Conservation (phyloP, 2,113 vertebrate genomes). For the Ammospiza caudacuta region DNA sequence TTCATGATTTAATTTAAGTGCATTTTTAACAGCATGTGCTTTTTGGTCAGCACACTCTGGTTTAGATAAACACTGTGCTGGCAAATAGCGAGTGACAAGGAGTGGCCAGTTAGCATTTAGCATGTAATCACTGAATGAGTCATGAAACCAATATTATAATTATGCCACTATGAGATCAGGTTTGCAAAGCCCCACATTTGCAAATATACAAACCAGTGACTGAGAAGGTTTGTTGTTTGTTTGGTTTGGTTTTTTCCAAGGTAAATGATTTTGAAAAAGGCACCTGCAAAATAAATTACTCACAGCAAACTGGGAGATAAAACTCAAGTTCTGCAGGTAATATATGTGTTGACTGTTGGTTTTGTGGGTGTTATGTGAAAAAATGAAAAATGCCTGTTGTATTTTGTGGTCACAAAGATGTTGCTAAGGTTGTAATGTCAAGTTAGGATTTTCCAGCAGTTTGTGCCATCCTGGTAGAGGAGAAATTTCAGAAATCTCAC, state of each 20-base stretch:
- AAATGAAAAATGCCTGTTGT: neutral
- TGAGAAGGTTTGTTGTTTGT: neutral
- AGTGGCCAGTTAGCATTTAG: constrained; percentile 44
- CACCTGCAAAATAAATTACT: neutral
- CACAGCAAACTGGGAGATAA: neutral
- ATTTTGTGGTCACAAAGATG: neutral
- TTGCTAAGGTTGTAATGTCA: neutral
- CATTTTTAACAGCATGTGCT: constrained; percentile 18
- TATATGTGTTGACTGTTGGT: neutral
- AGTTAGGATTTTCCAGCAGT: neutral
- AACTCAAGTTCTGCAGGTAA: neutral
- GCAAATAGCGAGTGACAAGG: constrained; percentile 59
- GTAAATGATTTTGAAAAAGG: neutral
- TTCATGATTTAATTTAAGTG: neutral
- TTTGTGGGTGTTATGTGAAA: neutral
- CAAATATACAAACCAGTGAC: neutral
- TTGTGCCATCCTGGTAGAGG: neutral
- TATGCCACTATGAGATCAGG: constrained; percentile 42
- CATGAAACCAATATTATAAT: constrained; percentile 42
- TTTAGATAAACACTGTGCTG: constrained; percentile 44
- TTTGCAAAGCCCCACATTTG: neutral
- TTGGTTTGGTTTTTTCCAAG: neutral
- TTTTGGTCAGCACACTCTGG: constrained; percentile 21
- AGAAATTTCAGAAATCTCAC: neutral
- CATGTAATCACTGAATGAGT: constrained; percentile 43